These are phyloP conservation scores for Loripinus fragilis DNA, from an alignment of 2,888 invertebrate genomes.

Conservation along the genomic window DNA sequence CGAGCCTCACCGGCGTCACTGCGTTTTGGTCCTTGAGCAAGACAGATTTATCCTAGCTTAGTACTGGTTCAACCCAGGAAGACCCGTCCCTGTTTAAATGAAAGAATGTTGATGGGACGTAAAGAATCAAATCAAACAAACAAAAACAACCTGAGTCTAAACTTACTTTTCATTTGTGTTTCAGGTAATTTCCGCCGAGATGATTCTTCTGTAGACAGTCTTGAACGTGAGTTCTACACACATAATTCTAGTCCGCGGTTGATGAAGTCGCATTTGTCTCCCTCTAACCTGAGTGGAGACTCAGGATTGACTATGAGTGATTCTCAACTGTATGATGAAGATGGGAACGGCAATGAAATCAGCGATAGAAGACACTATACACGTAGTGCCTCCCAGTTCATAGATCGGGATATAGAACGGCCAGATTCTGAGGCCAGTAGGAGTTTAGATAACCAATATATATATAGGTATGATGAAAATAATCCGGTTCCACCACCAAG, in stretches of 20 bases:
- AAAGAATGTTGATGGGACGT: no score
- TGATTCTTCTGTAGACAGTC: conserved; percentile 89
- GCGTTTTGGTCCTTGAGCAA: no score
- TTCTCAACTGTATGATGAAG: conserved; percentile 89
- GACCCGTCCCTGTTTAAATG: no score
- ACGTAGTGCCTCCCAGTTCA: conserved; percentile 59
- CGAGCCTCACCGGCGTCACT: no score
- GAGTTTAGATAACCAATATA: conserved; percentile 60
- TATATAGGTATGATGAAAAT: conserved; percentile 50
- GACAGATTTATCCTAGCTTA: no score
- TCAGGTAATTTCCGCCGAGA: conserved; percentile 80
- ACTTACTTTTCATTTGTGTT: conserved; percentile 37
- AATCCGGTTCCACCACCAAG: conserved; percentile 73
- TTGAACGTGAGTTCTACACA: conserved; percentile 85
- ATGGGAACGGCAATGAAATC: conserved; percentile 61
- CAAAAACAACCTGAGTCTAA: not conserved
- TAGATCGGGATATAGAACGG: conserved; percentile 48
- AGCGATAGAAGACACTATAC: conserved; percentile 48
- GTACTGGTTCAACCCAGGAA: no score
- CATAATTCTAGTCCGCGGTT: conserved; percentile 81
- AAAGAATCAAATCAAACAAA: not conserved
- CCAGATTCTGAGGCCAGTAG: conserved; percentile 49
- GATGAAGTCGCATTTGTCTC: conserved; percentile 90
- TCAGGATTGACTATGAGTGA: conserved; percentile 93
- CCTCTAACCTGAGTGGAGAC: conserved; percentile 89